Percentiles rank a stretch among this genome's conserved stretches.
Conservation (phyloP, 2,113 vertebrate species). For the Callipepla californica region DNA sequence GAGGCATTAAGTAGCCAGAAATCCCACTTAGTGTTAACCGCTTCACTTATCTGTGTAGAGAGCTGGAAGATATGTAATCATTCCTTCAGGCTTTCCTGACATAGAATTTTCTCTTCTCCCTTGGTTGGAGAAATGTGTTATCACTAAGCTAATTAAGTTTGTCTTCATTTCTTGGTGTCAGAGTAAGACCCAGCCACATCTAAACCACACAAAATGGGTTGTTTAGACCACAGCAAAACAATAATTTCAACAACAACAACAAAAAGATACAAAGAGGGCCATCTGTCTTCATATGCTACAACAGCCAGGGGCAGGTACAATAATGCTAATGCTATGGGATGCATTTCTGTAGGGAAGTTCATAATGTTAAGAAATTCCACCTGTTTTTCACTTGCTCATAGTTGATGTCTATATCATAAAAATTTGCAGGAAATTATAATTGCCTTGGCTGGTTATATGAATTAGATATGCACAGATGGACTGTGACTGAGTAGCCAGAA, state of each 20-base stretch:
- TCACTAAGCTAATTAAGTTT: not conserved
- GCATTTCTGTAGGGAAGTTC: not conserved
- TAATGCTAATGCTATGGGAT: not conserved
- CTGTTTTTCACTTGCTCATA: not conserved
- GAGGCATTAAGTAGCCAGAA: not conserved
- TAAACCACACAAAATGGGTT: not conserved
- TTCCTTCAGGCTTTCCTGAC: not conserved
- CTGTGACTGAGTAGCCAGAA: not conserved
- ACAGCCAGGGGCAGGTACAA: not conserved
- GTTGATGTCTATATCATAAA: not conserved
- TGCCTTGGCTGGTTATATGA: not conserved
- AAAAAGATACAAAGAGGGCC: fast-evolving
- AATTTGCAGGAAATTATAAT: slow-evolving; percentile 14
- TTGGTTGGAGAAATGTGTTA: not conserved
- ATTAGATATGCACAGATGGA: not conserved
- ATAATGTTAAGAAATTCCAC: not conserved
- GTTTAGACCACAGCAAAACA: not conserved
- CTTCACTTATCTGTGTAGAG: not conserved
- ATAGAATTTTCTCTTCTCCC: not conserved
- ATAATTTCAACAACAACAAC: not conserved
- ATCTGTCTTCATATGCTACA: not conserved
- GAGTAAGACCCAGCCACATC: not conserved
- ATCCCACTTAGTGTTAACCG: not conserved
- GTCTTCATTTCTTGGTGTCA: not conserved
- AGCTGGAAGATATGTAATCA: not conserved